These are phyloP conservation scores for Andrena bucephala DNA, from an alignment of 2,888 invertebrate genomes.

Conservation along the genomic window DNA sequence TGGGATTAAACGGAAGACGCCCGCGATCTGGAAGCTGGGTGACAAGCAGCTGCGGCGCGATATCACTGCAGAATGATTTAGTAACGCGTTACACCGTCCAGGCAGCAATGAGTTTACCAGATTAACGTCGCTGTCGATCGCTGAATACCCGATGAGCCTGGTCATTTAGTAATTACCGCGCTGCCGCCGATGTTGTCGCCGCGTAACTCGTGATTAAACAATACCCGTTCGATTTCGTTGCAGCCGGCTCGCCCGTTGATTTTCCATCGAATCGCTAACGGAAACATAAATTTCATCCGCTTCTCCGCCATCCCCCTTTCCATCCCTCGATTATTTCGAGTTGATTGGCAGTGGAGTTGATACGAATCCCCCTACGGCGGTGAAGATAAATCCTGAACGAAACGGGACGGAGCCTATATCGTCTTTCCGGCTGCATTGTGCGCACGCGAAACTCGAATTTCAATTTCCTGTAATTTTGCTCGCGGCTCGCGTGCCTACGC, in stretches of 20 bases:
- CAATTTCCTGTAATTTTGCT: conserved; percentile 28
- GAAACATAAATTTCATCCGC: not conserved
- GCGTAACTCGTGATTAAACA: conserved; percentile 30
- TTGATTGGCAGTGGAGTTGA: conserved; percentile 7
- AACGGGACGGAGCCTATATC: not conserved
- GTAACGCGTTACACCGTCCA: conserved; percentile 26
- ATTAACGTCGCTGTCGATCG: conserved; percentile 29
- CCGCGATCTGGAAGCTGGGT: no score
- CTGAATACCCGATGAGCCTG: conserved; percentile 19
- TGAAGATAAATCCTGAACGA: not conserved
- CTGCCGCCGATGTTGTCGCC: conserved; percentile 9
- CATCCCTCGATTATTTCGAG: not conserved
- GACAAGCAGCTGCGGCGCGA: not conserved
- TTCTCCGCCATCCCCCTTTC: no score
- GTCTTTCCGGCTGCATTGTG: not conserved
- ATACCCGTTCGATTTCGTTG: conserved; percentile 16
- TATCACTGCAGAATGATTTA: conserved; percentile 8
- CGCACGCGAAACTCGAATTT: conserved; percentile 20
- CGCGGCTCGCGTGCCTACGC: not conserved
- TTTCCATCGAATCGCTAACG: not conserved
- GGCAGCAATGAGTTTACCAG: conserved; percentile 17
- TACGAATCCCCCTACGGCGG: not conserved
- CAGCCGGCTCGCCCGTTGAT: not conserved
- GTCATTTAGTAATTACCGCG: conserved; percentile 36
- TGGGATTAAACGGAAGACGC: not conserved